Evolutionary conservation across 2,797 vertebrate genomes (phyloP).

Genomic region (Enteromius radiatus): DNA sequence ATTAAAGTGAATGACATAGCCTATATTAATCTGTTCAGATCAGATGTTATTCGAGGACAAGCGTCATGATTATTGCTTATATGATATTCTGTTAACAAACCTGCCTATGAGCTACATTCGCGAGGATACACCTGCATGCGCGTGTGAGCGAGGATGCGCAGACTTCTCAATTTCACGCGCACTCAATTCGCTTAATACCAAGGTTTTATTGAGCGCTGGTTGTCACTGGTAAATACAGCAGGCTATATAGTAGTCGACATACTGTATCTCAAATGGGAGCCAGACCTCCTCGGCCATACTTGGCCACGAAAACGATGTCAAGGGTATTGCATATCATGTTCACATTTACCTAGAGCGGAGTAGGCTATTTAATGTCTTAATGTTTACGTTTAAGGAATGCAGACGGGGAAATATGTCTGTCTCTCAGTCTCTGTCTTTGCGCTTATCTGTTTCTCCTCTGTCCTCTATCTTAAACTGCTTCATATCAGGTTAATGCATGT

Average conservation of each 20-base stretch:
- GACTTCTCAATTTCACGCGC: constrained; percentile 35
- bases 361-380: constrained; percentile 5
- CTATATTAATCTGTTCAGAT: background rate
- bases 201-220: background rate
- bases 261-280: background rate
- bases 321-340: constrained; percentile 10
- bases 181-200: background rate
- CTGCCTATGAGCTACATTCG: constrained; percentile 9
- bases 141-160: constrained; percentile 28
- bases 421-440: constrained; percentile 58
- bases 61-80: no score
- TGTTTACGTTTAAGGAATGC: constrained; percentile 14
- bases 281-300: background rate
- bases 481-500: constrained; percentile 76
- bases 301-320: constrained; percentile 28
- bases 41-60: background rate
- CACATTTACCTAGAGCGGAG: background rate
- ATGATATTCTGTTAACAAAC: constrained; percentile 21
- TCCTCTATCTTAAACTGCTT: constrained; percentile 57
- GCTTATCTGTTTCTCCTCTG: constrained; percentile 52
- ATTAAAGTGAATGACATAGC: background rate
- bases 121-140: constrained; percentile 41
- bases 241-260: background rate
- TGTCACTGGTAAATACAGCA: constrained; percentile 1
- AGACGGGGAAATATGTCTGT: constrained; percentile 56